phyloP scores from a whole-genome alignment of 1,140 invertebrate species.

The Arctopsyche grandis region DNA sequence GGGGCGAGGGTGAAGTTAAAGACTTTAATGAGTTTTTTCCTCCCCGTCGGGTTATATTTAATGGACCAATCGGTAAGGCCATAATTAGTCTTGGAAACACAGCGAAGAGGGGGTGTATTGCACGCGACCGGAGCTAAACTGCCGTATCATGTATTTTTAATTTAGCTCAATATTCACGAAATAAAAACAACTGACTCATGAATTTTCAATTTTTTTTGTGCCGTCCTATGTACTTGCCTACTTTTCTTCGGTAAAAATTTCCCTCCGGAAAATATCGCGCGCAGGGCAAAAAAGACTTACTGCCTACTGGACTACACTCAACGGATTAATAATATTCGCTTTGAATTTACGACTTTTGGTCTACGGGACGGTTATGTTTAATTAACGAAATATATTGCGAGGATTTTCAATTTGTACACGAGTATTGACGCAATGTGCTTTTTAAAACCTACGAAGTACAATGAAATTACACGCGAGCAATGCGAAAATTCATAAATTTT shows the following conservation, averaged over 20 bases:
- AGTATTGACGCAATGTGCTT: background rate
- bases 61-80: slow-evolving; percentile 35
- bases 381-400: background rate
- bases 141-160: slow-evolving; percentile 41
- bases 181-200: slow-evolving; percentile 31
- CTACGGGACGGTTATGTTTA: background rate
- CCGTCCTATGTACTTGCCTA: background rate
- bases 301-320: background rate
- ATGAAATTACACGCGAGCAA: too few relatives aligned
- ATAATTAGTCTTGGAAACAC: slow-evolving; percentile 16
- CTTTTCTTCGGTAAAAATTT: background rate
- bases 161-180: slow-evolving; percentile 40
- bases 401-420: slow-evolving; percentile 9
- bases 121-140: slow-evolving; percentile 27
- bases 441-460: too few relatives aligned
- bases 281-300: background rate
- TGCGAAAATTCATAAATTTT: too few relatives aligned
- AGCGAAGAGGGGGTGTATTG: background rate
- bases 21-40: slow-evolving; percentile 36
- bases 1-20: background rate
- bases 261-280: background rate
- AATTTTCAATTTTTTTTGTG: slow-evolving; percentile 36
- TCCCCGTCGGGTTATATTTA: slow-evolving; percentile 24
- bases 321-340: background rate
- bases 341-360: background rate